A percentile compares a stretch with the other conserved stretches of the same genome.
Conservation (phyloP, 2,888 invertebrate species). For the Xanthorhoe spadicearia region DNA sequence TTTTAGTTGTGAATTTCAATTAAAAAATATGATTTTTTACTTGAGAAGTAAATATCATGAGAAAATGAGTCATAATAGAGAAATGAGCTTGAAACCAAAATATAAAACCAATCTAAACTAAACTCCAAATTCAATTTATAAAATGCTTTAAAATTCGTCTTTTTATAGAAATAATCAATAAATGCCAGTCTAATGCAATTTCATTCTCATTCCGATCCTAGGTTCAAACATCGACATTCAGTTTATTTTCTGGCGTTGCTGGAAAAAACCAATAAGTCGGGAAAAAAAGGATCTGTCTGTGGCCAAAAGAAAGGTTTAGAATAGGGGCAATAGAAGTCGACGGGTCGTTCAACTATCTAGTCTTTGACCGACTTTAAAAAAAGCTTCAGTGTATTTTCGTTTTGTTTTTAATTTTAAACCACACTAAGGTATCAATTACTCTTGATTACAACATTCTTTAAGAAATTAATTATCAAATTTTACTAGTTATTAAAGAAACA, state of each 20-base stretch:
- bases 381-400: neutral
- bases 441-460: too few relatives aligned
- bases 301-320: conserved; percentile 8
- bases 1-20: too few relatives aligned
- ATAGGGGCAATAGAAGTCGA: conserved; percentile 8
- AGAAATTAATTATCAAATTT: too few relatives aligned
- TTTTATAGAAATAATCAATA: neutral
- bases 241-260: conserved; percentile 20
- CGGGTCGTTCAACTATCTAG: conserved; percentile 17
- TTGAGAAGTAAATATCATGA: neutral
- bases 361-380: neutral
- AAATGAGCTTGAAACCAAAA: neutral
- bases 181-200: conserved; percentile 9
- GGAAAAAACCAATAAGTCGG: conserved; percentile 30
- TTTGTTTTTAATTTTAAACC: too few relatives aligned
- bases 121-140: neutral
- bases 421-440: too few relatives aligned
- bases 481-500: too few relatives aligned
- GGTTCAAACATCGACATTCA: conserved; percentile 18
- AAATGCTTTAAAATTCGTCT: neutral
- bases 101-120: too few relatives aligned
- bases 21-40: too few relatives aligned
- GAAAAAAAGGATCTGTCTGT: conserved; percentile 23
- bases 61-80: neutral
- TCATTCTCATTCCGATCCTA: conserved; percentile 16